Conservation (phyloP, 2,888 invertebrate species). For the Caenorhabditis uteleia region DNA sequence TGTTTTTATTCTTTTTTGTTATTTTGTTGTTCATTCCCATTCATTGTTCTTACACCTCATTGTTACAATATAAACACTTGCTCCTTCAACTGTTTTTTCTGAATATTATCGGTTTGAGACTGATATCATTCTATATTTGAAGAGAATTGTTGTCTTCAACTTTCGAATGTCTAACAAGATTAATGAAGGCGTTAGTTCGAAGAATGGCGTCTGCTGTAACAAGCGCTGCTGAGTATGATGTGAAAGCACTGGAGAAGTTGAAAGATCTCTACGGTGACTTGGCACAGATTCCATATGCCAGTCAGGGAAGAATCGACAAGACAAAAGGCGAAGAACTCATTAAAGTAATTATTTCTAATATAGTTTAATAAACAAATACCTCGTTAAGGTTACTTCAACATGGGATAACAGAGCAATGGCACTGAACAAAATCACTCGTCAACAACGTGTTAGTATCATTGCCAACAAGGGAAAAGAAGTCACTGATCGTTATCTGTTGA, state of each 20-base stretch:
- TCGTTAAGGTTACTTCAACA: conserved; percentile 46
- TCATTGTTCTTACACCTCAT: too few species aligned
- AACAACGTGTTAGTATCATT: conserved; percentile 39
- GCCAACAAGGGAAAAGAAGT: conserved; percentile 22
- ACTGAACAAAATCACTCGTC: conserved; percentile 49
- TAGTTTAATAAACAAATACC: background rate
- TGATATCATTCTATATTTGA: too few species aligned
- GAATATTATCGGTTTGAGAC: too few species aligned
- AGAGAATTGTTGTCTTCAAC: background rate
- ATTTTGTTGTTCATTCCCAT: conserved; percentile 7
- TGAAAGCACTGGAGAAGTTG: conserved; percentile 46
- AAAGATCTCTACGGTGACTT: conserved; percentile 58
- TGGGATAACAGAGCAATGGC: conserved; percentile 60
- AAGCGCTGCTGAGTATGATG: conserved; percentile 42
- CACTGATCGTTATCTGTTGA: conserved; percentile 37
- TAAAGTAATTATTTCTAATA: conserved; percentile 7
- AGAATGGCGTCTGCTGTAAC: conserved; percentile 17
- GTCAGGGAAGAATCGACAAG: conserved; percentile 47
- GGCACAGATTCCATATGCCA: conserved; percentile 51
- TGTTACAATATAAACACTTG: too few species aligned
- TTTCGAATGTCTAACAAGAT: background rate
- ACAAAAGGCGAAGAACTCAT: conserved; percentile 14
- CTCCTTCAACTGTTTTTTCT: too few species aligned
- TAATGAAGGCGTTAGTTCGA: conserved; percentile 12
- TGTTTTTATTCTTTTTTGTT: conserved; percentile 8